These are phyloP conservation scores for Himalopsyche kuldschensis DNA, from an alignment of 2,888 invertebrate species.

Conservation along the genomic window DNA sequence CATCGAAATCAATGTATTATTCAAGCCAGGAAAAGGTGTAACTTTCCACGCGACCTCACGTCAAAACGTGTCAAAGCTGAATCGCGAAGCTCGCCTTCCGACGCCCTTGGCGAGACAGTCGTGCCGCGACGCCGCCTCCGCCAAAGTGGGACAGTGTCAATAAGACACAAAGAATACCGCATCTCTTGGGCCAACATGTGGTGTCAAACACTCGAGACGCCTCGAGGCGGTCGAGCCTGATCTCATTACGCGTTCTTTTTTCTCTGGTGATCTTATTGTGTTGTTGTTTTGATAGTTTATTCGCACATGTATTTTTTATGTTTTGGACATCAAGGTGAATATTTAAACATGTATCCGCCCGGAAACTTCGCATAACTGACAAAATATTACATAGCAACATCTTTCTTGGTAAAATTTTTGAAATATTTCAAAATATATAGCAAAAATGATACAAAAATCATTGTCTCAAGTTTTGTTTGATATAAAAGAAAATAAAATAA, in stretches of 20 bases:
- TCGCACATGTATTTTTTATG: background rate
- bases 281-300: background rate
- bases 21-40: background rate
- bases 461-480: too few species aligned
- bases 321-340: background rate
- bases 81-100: background rate
- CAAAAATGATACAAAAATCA: too few species aligned
- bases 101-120: background rate
- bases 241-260: conserved; percentile 20
- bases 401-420: too few species aligned
- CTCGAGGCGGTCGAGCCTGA: conserved; percentile 13
- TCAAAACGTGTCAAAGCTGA: background rate
- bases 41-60: background rate
- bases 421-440: too few species aligned
- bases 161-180: conserved; percentile 1
- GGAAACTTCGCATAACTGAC: too few species aligned
- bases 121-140: background rate
- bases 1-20: background rate
- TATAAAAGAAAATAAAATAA: too few species aligned
- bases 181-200: conserved; percentile 6
- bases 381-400: too few species aligned
- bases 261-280: background rate
- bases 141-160: background rate
- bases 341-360: background rate
- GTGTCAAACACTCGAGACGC: conserved; percentile 17